phyloP scores from a whole-genome alignment of 1,140 invertebrate species.

The Ericerus pela region DNA sequence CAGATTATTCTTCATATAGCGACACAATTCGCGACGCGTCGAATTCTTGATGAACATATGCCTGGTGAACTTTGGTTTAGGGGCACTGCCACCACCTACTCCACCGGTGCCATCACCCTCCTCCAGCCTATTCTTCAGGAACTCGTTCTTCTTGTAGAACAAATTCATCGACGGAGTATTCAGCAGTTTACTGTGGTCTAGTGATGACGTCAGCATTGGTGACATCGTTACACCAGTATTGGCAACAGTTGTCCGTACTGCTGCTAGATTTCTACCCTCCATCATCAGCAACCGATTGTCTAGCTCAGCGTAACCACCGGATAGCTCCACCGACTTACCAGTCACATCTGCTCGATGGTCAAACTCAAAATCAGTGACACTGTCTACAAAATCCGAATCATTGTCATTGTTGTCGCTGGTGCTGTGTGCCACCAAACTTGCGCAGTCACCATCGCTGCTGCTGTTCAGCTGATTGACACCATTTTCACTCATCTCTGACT shows the following conservation, averaged over 20 bases:
- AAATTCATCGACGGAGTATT: conserved; percentile 19
- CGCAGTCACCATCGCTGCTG: background rate
- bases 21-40: background rate
- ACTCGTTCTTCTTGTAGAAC: conserved; percentile 19
- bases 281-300: background rate
- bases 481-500: background rate
- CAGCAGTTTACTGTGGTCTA: background rate
- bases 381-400: conserved; percentile 3
- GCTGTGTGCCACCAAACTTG: conserved; percentile 1
- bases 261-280: too few species aligned
- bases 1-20: conserved; percentile 11
- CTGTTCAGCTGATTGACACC: background rate
- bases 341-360: background rate
- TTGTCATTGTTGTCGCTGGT: conserved; percentile 6
- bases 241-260: too few species aligned
- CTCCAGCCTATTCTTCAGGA: background rate
- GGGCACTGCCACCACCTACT: background rate
- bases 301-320: background rate
- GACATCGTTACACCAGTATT: too few species aligned
- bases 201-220: background rate
- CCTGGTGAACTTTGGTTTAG: conserved; percentile 20
- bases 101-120: background rate
- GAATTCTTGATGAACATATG: conserved; percentile 23
- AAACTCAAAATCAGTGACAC: conserved; percentile 3
- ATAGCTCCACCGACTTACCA: background rate